phyloP scores from a whole-genome alignment of 2,113 vertebrate species.

The Tupaia tana region DNA sequence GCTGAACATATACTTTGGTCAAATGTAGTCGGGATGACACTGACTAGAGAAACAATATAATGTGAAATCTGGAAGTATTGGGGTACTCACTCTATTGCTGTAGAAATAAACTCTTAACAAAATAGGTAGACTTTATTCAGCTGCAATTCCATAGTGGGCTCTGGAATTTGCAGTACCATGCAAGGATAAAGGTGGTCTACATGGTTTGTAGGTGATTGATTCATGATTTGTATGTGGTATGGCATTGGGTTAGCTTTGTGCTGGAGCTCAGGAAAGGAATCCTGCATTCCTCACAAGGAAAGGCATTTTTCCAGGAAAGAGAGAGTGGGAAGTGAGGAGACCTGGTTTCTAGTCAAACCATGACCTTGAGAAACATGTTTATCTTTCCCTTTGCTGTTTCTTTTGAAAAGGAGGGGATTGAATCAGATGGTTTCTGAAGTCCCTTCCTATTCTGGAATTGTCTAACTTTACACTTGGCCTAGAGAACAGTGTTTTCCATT shows the following conservation, averaged over 20 bases:
- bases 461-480: background rate
- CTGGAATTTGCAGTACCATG: background rate
- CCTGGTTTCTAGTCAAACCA: background rate
- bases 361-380: background rate
- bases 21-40: background rate
- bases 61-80: background rate
- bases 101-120: background rate
- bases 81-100: background rate
- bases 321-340: background rate
- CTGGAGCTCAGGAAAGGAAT: background rate
- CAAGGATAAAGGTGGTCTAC: background rate
- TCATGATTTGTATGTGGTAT: background rate
- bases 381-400: background rate
- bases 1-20: background rate
- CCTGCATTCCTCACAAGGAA: background rate
- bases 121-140: background rate
- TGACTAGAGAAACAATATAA: background rate
- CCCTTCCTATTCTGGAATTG: background rate
- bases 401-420: background rate
- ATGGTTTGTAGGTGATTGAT: background rate
- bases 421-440: background rate
- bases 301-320: background rate
- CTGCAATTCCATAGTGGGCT: background rate
- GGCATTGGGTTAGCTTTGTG: background rate
- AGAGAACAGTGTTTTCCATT: background rate